These are phyloP conservation scores for Manis pentadactyla DNA, from an alignment of 2,797 vertebrate genomes.

Conservation along the genomic window DNA sequence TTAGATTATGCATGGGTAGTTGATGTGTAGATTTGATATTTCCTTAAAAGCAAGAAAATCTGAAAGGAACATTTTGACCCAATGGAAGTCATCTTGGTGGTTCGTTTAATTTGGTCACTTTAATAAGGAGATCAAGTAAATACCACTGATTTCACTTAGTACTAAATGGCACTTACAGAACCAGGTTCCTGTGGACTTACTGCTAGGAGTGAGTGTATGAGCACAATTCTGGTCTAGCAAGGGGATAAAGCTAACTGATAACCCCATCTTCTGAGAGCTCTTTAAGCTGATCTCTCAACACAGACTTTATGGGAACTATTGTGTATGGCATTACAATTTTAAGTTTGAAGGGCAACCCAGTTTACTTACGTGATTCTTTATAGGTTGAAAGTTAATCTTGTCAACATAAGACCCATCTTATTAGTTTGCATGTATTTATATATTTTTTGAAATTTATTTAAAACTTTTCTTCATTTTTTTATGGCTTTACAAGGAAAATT, in stretches of 20 bases:
- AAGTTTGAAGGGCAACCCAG: not conserved
- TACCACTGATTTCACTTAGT: not conserved
- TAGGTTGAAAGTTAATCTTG: not conserved
- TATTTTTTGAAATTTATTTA: not conserved
- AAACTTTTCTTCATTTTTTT: not conserved
- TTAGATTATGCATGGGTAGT: not conserved
- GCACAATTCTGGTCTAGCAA: not conserved
- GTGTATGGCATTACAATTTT: conserved; percentile 28
- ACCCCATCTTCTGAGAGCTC: not conserved
- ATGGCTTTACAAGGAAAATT: not conserved
- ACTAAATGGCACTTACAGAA: not conserved
- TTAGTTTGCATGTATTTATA: not conserved
- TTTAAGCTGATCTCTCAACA: not conserved
- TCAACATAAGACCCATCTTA: not conserved
- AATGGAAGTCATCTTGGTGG: not conserved
- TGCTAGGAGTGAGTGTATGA: not conserved
- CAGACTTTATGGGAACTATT: not conserved
- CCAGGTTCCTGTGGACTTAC: not conserved
- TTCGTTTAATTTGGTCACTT: conserved; percentile 24
- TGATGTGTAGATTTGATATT: conserved; percentile 24
- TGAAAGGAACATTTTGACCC: conserved; percentile 6
- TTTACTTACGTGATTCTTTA: not conserved
- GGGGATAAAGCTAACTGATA: not conserved
- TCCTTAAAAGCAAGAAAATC: conserved; percentile 2
- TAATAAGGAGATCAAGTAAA: conserved; percentile 46